Evolutionary conservation across 2,888 invertebrate species (phyloP).

Genomic region (Lasioglossum oenotherae): DNA sequence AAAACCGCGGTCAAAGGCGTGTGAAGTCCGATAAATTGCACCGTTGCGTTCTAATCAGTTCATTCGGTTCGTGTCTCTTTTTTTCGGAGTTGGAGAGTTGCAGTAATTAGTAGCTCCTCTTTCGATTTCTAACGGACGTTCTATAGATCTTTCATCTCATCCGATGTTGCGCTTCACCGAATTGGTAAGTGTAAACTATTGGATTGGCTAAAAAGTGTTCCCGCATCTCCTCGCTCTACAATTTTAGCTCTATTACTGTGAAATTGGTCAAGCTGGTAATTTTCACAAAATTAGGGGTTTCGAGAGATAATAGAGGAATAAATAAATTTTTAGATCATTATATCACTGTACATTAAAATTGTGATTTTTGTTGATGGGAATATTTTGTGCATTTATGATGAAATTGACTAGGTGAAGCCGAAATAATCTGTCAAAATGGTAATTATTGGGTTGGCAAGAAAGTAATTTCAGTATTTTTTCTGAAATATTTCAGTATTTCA

Average conservation of each 20-base stretch:
- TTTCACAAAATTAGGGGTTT: not conserved
- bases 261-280: not conserved
- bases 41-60: conserved; percentile 2
- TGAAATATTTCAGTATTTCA: too few species aligned
- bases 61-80: not conserved
- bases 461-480: too few species aligned
- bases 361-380: too few species aligned
- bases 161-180: not conserved
- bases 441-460: not conserved
- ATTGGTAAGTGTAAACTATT: not conserved
- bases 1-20: not conserved
- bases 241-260: not conserved
- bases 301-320: not conserved
- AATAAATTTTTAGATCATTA: not conserved
- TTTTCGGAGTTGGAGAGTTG: not conserved
- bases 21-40: conserved; percentile 2
- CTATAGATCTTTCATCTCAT: not conserved
- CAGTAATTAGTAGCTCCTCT: not conserved
- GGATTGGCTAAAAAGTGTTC: not conserved
- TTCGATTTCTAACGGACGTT: not conserved
- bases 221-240: not conserved
- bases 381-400: too few species aligned
- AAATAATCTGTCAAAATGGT: too few species aligned
- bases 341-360: too few species aligned
- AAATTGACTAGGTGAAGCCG: too few species aligned